Base-by-base conservation (phyloP, 1,140 invertebrate genomes). In the Sipha flava region DNA sequence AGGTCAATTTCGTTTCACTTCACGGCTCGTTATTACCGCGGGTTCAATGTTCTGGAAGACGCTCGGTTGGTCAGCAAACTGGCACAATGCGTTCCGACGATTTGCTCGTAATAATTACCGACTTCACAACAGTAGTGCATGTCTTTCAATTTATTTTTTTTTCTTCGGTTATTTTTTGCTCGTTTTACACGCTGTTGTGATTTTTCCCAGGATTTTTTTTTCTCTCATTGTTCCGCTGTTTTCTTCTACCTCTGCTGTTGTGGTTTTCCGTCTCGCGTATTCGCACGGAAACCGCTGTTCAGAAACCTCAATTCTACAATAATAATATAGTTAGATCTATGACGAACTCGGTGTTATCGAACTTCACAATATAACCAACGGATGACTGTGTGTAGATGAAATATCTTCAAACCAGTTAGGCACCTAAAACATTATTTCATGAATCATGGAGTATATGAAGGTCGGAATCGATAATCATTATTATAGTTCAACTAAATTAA, bases 1-100 rank as follows among this genome's bases (percentile, higher is more conserved):
- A 77, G 73, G 73, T 77, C 73, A 77, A 77, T 77, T 77, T 77
- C 73, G 73, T 77, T 59, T 77, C 73, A 52, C 73, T 77, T 77
- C 73, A 77, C 52, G 73, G 73, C 52, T 45, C 73, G 73, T 77
- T 57, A 26, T 77, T 37, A 26, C 34, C 21, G 72, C 73, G 52
- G 21, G 73, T 77, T 77, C 73, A 77, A 77, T 34, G 73, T 54
- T 77, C 73, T 54, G 73, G 52, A 77, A 77, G 73, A 77, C 73
- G 21, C 73, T 77, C 73, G 73, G 73, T 77, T 77, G 73, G 73
- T 77, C 73, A 77, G 73, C 73, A 77, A 77, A 77, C 73, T 77
- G 49, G 73, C 73, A 77, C 73, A 77, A 77, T 77, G 73, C 73
- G 73, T 77, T 77, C 52, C 73, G 73, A 77, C 73, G 37, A 77